phyloP scores from a whole-genome alignment of 2,797 vertebrate genomes.

The Graptemys geographica region DNA sequence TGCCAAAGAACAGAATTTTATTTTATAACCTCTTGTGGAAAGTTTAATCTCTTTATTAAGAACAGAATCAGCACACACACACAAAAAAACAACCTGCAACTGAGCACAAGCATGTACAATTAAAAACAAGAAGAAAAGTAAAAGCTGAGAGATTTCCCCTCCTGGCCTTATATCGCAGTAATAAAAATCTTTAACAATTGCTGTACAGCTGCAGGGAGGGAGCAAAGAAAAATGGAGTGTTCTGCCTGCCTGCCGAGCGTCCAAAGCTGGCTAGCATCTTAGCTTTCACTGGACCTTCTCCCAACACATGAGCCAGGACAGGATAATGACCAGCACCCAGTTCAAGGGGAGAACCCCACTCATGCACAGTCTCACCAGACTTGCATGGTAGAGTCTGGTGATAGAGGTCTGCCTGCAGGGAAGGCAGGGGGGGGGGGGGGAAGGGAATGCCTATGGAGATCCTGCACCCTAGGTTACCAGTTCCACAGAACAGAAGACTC shows the following conservation, averaged over 20 bases:
- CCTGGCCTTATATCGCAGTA: rapidly evolving
- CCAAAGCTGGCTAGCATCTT: not conserved
- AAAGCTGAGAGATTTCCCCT: not conserved
- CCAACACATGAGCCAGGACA: not conserved
- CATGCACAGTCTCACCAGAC: not conserved
- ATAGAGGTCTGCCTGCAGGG: not conserved
- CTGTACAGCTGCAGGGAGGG: not conserved
- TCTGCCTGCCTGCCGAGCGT: not conserved
- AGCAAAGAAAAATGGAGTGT: not conserved
- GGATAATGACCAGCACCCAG: not conserved
- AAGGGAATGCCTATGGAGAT: not conserved
- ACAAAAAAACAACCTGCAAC: not conserved
- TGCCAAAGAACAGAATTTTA: not conserved
- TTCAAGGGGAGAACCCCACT: not conserved
- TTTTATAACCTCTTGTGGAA: no score
- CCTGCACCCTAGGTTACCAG: not conserved
- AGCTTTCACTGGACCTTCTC: not conserved
- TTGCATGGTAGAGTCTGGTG: not conserved
- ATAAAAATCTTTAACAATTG: not conserved
- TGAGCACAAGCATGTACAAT: not conserved
- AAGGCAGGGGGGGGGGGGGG: not conserved
- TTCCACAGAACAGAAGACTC: not conserved
- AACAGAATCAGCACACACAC: not conserved
- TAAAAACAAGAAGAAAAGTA: not conserved
- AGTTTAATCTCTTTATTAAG: not conserved